Conservation (phyloP, 2,797 vertebrate species). For the Chiloscyllium punctatum region DNA sequence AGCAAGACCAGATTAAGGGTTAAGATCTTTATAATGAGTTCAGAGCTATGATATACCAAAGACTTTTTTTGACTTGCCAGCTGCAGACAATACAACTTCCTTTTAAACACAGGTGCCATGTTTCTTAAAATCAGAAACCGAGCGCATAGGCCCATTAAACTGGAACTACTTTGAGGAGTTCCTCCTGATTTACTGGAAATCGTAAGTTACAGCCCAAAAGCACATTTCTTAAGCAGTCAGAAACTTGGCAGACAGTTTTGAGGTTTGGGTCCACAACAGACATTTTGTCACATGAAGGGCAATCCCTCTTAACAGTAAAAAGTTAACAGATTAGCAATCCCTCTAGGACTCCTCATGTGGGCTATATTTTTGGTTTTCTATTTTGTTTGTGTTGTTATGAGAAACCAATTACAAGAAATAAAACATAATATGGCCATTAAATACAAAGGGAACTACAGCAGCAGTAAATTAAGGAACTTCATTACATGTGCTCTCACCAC, state of each 20-base stretch:
- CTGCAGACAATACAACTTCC: conserved; percentile 30
- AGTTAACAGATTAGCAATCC: background rate
- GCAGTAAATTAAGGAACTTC: conserved; percentile 31
- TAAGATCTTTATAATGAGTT: background rate
- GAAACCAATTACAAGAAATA: background rate
- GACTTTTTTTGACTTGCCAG: conserved; percentile 20
- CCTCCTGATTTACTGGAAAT: conserved; percentile 37
- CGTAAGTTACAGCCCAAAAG: background rate
- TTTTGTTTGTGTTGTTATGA: background rate
- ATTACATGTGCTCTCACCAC: conserved; percentile 16
- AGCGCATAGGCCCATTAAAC: conserved; percentile 13
- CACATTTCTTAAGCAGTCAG: conserved; percentile 31
- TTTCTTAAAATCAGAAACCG: conserved; percentile 33
- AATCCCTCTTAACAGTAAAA: background rate
- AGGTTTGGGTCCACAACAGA: background rate
- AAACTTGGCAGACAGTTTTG: conserved; percentile 26
- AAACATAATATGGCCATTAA: conserved; percentile 1
- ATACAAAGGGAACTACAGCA: background rate
- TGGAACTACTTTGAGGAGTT: conserved; percentile 34
- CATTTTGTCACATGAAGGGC: conserved; percentile 11
- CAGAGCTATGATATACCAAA: background rate
- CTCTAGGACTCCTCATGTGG: too few relatives aligned
- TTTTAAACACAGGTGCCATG: conserved; percentile 34
- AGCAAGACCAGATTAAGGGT: background rate
- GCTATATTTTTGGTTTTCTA: background rate